Conservation (phyloP, 2,888 invertebrate species). For the Phortica magna region DNA sequence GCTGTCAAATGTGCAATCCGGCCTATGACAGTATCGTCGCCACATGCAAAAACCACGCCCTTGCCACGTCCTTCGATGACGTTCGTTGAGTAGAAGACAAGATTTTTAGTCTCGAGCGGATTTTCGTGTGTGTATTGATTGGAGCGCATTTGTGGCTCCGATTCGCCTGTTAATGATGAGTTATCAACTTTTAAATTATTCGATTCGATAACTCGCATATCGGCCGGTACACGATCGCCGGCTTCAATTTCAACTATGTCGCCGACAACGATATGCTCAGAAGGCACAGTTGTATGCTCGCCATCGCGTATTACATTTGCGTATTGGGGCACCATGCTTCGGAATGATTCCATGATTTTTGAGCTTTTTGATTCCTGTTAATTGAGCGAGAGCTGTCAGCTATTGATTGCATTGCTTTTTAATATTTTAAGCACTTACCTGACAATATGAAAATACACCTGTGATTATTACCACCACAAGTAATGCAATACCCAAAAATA, state of each 20-base stretch:
- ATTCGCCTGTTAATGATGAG: conserved; percentile 95
- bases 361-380: conserved; percentile 91
- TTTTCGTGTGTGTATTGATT: conserved; percentile 94
- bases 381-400: neutral
- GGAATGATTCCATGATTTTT: conserved; percentile 99
- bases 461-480: conserved; percentile 97
- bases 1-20: conserved; percentile 95
- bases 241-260: conserved; percentile 99
- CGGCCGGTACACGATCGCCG: conserved; percentile 98
- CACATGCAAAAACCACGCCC: conserved; percentile 96
- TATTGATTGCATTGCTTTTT: neutral
- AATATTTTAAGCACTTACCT: conserved; percentile 81
- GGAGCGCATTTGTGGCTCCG: conserved; percentile 93
- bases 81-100: conserved; percentile 96
- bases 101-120: conserved; percentile 94
- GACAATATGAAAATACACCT: conserved; percentile 98
- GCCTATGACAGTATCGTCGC: conserved; percentile 96
- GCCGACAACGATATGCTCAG: conserved; percentile 95
- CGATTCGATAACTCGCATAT: conserved; percentile 94
- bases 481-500: conserved; percentile 95
- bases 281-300: conserved; percentile 91
- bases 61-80: conserved; percentile 94
- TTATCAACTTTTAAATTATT: conserved; percentile 97
- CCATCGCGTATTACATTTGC: conserved; percentile 95
- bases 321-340: conserved; percentile 96